phyloP scores from a whole-genome alignment of 2,113 vertebrate species.

The Alligator sinensis region DNA sequence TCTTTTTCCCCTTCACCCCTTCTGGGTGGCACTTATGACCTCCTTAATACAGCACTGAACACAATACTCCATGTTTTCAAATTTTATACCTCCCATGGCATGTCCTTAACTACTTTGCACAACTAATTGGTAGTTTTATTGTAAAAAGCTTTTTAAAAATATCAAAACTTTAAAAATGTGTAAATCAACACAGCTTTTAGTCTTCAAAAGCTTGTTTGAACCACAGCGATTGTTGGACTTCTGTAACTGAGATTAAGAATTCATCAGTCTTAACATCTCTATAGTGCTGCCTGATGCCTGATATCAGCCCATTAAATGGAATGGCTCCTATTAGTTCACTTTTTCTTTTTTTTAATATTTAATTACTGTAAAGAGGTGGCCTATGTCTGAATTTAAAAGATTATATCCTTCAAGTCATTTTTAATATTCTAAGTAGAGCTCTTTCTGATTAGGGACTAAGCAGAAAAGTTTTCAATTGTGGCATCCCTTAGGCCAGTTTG shows the following conservation, averaged over 20 bases:
- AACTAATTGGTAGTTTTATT: not conserved
- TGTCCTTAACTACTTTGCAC: not conserved
- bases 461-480: not conserved
- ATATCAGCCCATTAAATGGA: not conserved
- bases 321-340: not conserved
- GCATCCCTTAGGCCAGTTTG: not conserved
- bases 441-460: not conserved
- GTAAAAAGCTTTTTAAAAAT: not conserved
- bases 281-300: accelerated
- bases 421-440: not conserved
- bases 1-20: not conserved
- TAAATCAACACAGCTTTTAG: not conserved
- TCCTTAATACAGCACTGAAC: slow-evolving; percentile 38
- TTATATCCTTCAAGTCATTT: no score
- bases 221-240: accelerated
- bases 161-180: not conserved
- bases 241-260: not conserved
- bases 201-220: not conserved
- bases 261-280: not conserved
- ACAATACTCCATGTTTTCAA: not conserved
- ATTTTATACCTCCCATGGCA: not conserved
- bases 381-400: not conserved
- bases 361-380: not conserved
- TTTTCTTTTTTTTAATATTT: not conserved
- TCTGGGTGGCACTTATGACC: slow-evolving; percentile 35